These are phyloP conservation scores for Rhodinocichla rosea DNA, from an alignment of 2,113 vertebrate genomes.

Conservation along the genomic window DNA sequence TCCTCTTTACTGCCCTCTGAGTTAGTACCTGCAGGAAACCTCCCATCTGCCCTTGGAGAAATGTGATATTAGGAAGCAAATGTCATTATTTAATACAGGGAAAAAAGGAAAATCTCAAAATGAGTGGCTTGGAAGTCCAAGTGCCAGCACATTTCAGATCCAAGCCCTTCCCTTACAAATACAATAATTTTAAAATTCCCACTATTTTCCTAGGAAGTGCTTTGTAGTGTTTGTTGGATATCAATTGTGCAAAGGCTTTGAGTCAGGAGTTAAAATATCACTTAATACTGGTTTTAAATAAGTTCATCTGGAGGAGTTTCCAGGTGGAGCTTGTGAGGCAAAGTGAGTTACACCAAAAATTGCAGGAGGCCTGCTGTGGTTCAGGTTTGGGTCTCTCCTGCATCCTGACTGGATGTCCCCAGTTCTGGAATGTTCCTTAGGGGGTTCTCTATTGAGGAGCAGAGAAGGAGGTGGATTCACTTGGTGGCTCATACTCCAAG, in stretches of 20 bases:
- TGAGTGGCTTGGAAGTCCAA: not conserved
- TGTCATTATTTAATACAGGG: not conserved
- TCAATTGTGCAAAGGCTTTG: not conserved
- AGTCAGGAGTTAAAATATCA: not conserved
- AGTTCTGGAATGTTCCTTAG: not conserved
- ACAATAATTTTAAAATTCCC: not conserved
- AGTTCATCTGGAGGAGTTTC: not conserved
- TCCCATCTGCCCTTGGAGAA: not conserved
- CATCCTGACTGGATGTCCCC: rapidly evolving
- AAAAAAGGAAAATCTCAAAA: not conserved
- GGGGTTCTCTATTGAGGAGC: not conserved
- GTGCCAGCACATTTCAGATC: not conserved
- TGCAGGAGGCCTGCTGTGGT: not conserved
- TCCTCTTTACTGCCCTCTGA: not conserved
- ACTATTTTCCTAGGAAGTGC: not conserved
- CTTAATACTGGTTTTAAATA: not conserved
- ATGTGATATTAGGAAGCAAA: not conserved
- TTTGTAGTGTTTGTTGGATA: not conserved
- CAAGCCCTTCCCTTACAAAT: not conserved
- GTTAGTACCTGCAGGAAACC: not conserved
- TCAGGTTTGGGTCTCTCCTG: not conserved
- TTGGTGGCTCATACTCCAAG: not conserved
- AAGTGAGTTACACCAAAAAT: rapidly evolving
- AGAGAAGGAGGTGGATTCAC: not conserved
- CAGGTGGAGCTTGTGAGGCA: not conserved